A percentile compares a stretch with the other conserved stretches of the same genome.
Conservation (phyloP, 2,888 invertebrate genomes). For the Empis livida region DNA sequence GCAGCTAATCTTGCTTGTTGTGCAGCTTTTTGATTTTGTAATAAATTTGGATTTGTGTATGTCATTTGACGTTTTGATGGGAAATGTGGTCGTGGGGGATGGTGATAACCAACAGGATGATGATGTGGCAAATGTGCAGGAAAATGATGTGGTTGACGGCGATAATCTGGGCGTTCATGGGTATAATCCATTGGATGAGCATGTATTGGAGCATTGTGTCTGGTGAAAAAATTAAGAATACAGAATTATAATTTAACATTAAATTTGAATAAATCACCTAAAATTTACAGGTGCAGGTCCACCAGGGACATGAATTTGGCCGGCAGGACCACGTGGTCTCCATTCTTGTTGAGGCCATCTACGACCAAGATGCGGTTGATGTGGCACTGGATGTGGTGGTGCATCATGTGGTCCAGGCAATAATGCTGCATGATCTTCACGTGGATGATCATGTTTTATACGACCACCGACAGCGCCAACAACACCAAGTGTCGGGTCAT, state of each 20-base stretch:
- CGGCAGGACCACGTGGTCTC: slow-evolving; percentile 8
- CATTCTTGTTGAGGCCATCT: slow-evolving; percentile 13
- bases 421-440: slow-evolving; percentile 9
- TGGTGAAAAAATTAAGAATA: slow-evolving; percentile 1
- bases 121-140: slow-evolving; percentile 1
- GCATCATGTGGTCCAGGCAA: slow-evolving; percentile 3
- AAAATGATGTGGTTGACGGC: slow-evolving; percentile 25
- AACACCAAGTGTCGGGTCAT: slow-evolving; percentile 1
- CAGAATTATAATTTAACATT: neutral
- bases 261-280: neutral
- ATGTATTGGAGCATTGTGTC: slow-evolving; percentile 12
- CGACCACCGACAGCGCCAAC: neutral
- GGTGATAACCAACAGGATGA: slow-evolving; percentile 2
- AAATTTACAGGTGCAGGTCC: slow-evolving; percentile 12
- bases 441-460: slow-evolving; percentile 10
- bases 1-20: slow-evolving; percentile 17
- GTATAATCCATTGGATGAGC: slow-evolving; percentile 25
- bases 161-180: slow-evolving; percentile 20
- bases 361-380: neutral
- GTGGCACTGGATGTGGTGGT: neutral
- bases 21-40: slow-evolving; percentile 19
- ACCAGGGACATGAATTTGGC: slow-evolving; percentile 3
- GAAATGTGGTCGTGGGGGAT: slow-evolving; percentile 23
- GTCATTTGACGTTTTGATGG: slow-evolving; percentile 29
- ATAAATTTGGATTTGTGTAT: slow-evolving; percentile 26